A percentile compares a stretch with the other conserved stretches of the same genome.
Conservation (phyloP, 2,888 invertebrate genomes). For the Danaus chrysippus region DNA sequence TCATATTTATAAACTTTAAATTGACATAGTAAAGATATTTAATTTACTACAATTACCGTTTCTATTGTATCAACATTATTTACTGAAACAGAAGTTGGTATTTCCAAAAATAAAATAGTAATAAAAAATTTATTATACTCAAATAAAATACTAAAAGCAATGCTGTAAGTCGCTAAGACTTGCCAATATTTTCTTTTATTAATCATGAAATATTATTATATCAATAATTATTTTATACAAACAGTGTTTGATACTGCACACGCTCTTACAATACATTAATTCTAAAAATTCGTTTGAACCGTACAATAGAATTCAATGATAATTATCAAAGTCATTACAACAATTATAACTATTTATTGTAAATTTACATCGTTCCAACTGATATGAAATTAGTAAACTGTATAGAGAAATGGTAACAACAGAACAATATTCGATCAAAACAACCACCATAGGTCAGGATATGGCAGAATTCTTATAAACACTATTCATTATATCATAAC, state of each 20-base stretch:
- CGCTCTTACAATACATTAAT: constrained; percentile 26
- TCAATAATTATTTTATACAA: neutral
- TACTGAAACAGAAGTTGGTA: too few relatives aligned
- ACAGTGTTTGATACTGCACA: constrained; percentile 20
- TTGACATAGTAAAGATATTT: too few relatives aligned
- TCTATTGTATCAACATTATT: too few relatives aligned
- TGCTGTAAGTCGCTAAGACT: too few relatives aligned
- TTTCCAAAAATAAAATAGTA: too few relatives aligned
- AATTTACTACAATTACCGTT: too few relatives aligned
- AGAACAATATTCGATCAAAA: constrained; percentile 12
- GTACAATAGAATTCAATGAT: constrained; percentile 22
- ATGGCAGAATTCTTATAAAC: constrained; percentile 25
- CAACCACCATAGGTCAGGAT: constrained; percentile 15
- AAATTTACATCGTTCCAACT: constrained; percentile 1
- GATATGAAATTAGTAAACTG: neutral
- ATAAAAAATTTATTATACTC: too few relatives aligned
- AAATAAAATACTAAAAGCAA: too few relatives aligned
- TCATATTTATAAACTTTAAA: too few relatives aligned
- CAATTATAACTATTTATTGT: constrained; percentile 4
- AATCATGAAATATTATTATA: neutral
- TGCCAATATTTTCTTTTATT: too few relatives aligned
- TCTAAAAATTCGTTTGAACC: constrained; percentile 31
- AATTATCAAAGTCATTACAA: constrained; percentile 7
- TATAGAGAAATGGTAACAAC: constrained; percentile 10
- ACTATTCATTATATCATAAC: constrained; percentile 18